These are phyloP conservation scores for Pontoporia blainvillei DNA, from an alignment of 2,113 vertebrate species.

Conservation along the genomic window DNA sequence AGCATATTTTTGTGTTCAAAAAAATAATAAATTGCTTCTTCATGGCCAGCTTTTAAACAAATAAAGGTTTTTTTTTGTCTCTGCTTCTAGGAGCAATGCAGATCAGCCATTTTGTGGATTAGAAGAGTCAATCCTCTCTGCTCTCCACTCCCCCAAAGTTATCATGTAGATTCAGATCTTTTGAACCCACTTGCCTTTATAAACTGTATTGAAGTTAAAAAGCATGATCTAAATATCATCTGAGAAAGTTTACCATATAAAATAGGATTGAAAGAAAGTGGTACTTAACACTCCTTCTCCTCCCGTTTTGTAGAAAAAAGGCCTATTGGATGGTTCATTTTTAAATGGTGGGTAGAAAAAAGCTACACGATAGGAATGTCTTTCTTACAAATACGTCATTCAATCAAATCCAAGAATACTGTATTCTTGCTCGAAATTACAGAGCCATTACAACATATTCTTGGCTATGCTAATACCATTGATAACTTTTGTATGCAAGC, in stretches of 20 bases:
- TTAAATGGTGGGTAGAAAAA: background rate
- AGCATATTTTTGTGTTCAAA: background rate
- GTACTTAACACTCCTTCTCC: background rate
- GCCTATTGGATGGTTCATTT: background rate
- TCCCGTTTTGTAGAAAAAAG: background rate
- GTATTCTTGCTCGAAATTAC: background rate
- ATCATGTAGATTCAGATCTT: background rate
- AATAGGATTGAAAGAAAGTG: background rate
- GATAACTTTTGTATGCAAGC: slow-evolving; percentile 30
- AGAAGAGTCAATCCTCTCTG: background rate
- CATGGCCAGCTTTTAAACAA: background rate
- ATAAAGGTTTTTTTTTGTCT: background rate
- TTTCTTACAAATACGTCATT: background rate
- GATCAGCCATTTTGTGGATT: background rate
- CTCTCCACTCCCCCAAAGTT: fast-evolving
- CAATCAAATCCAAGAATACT: background rate
- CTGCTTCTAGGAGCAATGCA: background rate
- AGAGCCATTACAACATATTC: background rate
- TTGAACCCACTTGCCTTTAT: background rate
- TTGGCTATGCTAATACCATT: slow-evolving; percentile 51
- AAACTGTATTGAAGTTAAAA: background rate
- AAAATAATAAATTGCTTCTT: background rate
- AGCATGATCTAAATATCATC: background rate
- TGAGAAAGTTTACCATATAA: background rate
- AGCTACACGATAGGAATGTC: background rate